A percentile compares a stretch with the other conserved stretches of the same genome.
Conservation (phyloP, 2,888 invertebrate species). For the Syritta pipiens region DNA sequence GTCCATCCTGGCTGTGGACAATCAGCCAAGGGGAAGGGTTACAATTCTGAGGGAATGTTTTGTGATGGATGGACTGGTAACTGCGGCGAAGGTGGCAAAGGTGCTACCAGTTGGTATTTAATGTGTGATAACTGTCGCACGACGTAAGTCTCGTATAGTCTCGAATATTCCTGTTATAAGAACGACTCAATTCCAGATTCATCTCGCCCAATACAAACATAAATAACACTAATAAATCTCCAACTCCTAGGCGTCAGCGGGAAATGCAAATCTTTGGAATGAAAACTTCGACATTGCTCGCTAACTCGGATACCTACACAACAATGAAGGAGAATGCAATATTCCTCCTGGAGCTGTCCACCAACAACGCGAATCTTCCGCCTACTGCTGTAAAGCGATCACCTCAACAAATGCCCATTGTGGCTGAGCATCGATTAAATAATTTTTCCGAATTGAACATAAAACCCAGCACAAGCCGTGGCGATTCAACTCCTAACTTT, state of each 20-base stretch:
- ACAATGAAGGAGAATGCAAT: conserved; percentile 96
- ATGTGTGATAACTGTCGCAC: conserved; percentile 95
- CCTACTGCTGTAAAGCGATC: conserved; percentile 73
- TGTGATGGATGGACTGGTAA: conserved; percentile 93
- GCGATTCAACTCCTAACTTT: conserved; percentile 72
- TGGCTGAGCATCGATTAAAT: conserved; percentile 77
- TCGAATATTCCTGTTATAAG: conserved; percentile 72
- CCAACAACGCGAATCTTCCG: conserved; percentile 80
- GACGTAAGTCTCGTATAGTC: conserved; percentile 81
- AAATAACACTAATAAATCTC: conserved; percentile 76
- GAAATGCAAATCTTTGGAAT: conserved; percentile 79
- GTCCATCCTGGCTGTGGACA: conserved; percentile 95
- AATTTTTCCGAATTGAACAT: conserved; percentile 75
- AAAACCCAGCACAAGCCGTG: conserved; percentile 78
- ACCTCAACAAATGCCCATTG: conserved; percentile 78
- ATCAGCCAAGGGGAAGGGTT: conserved; percentile 92
- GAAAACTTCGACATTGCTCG: conserved; percentile 76
- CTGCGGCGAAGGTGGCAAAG: conserved; percentile 92
- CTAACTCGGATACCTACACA: conserved; percentile 79
- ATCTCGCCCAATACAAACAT: conserved; percentile 77
- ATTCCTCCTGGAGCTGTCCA: conserved; percentile 93
- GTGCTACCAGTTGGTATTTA: conserved; percentile 92
- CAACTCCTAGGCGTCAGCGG: conserved; percentile 73
- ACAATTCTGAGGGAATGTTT: conserved; percentile 93
- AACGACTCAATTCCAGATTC: conserved; percentile 70